phyloP scores from a whole-genome alignment of 2,113 vertebrate genomes.

The Cavia aperea region DNA sequence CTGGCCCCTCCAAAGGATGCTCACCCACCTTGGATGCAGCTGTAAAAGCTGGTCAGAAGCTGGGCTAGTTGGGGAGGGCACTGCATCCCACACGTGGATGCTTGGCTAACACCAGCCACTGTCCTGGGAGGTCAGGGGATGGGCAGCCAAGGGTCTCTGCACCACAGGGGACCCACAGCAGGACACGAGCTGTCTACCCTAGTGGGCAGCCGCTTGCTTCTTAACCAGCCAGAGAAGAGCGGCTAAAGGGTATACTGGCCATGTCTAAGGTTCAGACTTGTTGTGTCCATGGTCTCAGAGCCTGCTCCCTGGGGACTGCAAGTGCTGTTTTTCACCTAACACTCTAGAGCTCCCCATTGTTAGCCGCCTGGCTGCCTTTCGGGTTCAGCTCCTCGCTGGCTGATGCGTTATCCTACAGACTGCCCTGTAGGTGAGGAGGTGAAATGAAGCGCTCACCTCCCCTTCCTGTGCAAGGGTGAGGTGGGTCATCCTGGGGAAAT shows the following conservation, averaged over 20 bases:
- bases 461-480: not conserved
- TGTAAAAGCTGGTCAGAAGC: not conserved
- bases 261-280: not conserved
- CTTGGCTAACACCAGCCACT: not conserved
- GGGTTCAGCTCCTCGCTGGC: not conserved
- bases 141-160: not conserved
- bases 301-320: not conserved
- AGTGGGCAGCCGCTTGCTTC: accelerated
- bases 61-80: not conserved
- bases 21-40: not conserved
- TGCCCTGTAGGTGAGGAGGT: not conserved
- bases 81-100: not conserved
- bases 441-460: not conserved
- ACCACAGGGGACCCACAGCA: accelerated
- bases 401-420: not conserved
- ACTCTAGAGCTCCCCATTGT: too few species aligned
- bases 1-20: not conserved
- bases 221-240: not conserved
- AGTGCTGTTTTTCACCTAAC: not conserved
- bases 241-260: not conserved
- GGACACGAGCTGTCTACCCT: too few species aligned
- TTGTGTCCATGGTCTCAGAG: accelerated
- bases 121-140: accelerated
- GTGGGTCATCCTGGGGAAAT: not conserved
- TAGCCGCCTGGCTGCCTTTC: too few species aligned